phyloP scores from a whole-genome alignment of 2,888 invertebrate genomes.

The Eugnorisma glareosa region DNA sequence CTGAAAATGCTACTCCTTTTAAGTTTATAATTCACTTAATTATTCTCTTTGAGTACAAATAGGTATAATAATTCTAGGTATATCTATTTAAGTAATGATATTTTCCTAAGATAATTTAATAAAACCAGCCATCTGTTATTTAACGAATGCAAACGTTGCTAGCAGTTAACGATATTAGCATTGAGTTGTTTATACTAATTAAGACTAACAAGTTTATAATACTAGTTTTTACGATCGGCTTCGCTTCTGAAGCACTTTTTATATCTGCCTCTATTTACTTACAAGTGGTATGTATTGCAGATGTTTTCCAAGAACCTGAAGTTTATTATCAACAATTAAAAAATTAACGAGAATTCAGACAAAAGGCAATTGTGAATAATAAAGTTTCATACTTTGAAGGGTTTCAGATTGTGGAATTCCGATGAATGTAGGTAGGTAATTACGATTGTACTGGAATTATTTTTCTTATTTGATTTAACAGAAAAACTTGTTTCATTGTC shows the following conservation, averaged over 20 bases:
- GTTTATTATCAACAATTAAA: slow-evolving; percentile 50
- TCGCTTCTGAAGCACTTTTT: slow-evolving; percentile 51
- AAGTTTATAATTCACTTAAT: slow-evolving; percentile 6
- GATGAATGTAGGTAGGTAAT: neutral
- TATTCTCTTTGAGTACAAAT: slow-evolving; percentile 9
- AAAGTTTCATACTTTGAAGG: slow-evolving; percentile 31
- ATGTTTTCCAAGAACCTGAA: slow-evolving; percentile 55
- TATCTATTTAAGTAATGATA: slow-evolving; percentile 18
- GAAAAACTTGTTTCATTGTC: neutral
- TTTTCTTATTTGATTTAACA: neutral
- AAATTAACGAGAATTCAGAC: slow-evolving; percentile 49
- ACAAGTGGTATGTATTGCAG: slow-evolving; percentile 54
- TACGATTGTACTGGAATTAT: neutral
- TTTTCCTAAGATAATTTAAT: slow-evolving; percentile 33
- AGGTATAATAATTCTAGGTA: neutral
- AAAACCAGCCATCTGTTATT: slow-evolving; percentile 46
- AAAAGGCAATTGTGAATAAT: slow-evolving; percentile 39
- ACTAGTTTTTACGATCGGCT: slow-evolving; percentile 61
- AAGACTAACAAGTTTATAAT: slow-evolving; percentile 62
- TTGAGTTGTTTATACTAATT: slow-evolving; percentile 63
- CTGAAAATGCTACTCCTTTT: neutral
- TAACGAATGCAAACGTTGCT: slow-evolving; percentile 46
- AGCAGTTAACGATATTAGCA: slow-evolving; percentile 49
- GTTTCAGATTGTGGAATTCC: slow-evolving; percentile 21
- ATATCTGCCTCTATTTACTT: slow-evolving; percentile 47